phyloP scores from a whole-genome alignment of 2,888 invertebrate genomes.

The Eupelmus urozonus region DNA sequence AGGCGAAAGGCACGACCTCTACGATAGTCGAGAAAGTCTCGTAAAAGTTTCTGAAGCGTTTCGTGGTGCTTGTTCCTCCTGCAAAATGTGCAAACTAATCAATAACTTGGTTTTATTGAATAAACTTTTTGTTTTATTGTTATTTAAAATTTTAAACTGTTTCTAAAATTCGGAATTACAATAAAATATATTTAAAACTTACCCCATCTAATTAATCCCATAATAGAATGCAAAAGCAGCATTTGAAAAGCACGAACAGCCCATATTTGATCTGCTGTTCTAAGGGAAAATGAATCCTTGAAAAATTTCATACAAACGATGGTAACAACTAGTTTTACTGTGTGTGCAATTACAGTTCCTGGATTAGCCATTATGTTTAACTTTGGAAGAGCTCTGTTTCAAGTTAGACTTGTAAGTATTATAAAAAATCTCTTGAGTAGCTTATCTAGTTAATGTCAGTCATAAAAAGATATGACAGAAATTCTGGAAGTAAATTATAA shows the following conservation, averaged over 20 bases:
- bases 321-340: constrained; percentile 70
- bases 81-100: constrained; percentile 42
- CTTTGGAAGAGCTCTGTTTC: constrained; percentile 50
- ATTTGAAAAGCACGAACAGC: constrained; percentile 72
- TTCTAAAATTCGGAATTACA: background rate
- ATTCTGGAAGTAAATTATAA: constrained; percentile 28
- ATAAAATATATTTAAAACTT: constrained; percentile 52
- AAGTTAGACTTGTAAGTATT: constrained; percentile 13
- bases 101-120: background rate
- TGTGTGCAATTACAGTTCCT: constrained; percentile 71
- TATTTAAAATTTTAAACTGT: background rate
- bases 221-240: constrained; percentile 70
- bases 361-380: constrained; percentile 69
- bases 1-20: constrained; percentile 71
- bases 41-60: constrained; percentile 71
- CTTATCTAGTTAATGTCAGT: background rate
- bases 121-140: too few relatives aligned
- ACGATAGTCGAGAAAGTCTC: constrained; percentile 70
- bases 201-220: constrained; percentile 74
- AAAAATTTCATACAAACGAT: constrained; percentile 69
- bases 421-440: constrained; percentile 1
- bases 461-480: constrained; percentile 13
- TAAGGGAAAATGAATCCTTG: constrained; percentile 65
- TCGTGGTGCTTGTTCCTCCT: constrained; percentile 68
- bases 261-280: constrained; percentile 67